Conservation (phyloP, 53 echinoderm and acorn worm species). For the Echinarachnius parma region DNA sequence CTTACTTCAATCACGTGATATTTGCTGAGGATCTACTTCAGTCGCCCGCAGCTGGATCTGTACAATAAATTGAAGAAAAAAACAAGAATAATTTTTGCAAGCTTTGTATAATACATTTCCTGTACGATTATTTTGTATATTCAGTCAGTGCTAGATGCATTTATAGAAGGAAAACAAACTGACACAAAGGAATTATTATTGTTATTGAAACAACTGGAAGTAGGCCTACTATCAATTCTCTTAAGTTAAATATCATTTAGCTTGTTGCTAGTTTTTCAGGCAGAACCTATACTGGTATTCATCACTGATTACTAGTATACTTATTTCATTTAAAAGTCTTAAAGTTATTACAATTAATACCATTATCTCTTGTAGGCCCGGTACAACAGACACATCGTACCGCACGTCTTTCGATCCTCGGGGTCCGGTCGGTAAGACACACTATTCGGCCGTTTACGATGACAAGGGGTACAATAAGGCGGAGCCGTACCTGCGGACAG, state of each 20-base stretch:
- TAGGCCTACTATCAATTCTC: neutral
- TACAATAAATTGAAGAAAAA: too few species aligned
- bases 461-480: conserved; percentile 70
- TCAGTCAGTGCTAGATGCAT: too few species aligned
- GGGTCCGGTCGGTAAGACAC: conserved; percentile 64
- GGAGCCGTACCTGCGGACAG: conserved; percentile 65
- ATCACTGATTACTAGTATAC: too few species aligned
- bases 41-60: too few species aligned
- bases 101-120: too few species aligned
- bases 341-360: neutral
- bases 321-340: neutral
- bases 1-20: neutral
- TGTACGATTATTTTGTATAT: too few species aligned
- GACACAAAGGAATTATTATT: too few species aligned
- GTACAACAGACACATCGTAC: conserved; percentile 67
- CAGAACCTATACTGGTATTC: too few species aligned
- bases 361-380: conserved; percentile 47
- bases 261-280: neutral
- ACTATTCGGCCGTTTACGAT: conserved; percentile 59
- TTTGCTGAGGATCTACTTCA: neutral
- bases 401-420: conserved; percentile 48
- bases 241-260: neutral
- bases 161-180: too few species aligned
- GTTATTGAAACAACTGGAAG: too few species aligned
- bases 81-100: neutral